Evolutionary conservation across 2,797 vertebrate species (phyloP).

Genomic region (Echeneis naucrates): DNA sequence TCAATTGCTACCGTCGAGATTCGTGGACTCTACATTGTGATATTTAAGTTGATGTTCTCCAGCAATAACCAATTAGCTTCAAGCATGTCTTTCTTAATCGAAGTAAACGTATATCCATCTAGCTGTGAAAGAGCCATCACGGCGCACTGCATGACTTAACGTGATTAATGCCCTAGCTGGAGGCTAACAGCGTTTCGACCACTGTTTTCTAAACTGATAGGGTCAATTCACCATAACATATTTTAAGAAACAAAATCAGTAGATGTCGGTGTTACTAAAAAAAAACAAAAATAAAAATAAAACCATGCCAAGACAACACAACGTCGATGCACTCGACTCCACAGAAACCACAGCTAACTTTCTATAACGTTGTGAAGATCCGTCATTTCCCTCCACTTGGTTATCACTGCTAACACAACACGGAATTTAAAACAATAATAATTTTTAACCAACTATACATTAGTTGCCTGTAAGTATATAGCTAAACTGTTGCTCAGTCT

Average conservation of each 20-base stretch:
- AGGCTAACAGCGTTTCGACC: not conserved
- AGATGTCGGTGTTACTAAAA: not conserved
- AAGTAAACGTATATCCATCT: not conserved
- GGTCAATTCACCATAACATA: not conserved
- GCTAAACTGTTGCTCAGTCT: no score
- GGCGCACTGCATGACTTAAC: not conserved
- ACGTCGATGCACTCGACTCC: not conserved
- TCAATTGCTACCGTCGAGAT: not conserved
- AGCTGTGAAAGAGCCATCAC: not conserved
- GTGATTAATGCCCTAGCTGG: not conserved
- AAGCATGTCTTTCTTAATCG: not conserved
- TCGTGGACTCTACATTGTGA: not conserved
- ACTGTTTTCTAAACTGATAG: fast-evolving
- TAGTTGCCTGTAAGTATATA: fast-evolving
- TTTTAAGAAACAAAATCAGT: not conserved
- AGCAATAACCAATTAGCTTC: not conserved
- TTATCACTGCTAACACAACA: not conserved
- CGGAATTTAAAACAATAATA: fast-evolving
- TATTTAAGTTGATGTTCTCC: not conserved
- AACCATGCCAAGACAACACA: not conserved
- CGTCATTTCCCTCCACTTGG: slow-evolving; percentile 66
- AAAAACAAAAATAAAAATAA: no score
- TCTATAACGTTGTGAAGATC: slow-evolving; percentile 12
- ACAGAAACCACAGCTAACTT: not conserved
- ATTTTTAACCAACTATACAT: not conserved